These are phyloP conservation scores for Cirrhinus molitorella DNA, from an alignment of 2,797 vertebrate species.

Conservation along the genomic window DNA sequence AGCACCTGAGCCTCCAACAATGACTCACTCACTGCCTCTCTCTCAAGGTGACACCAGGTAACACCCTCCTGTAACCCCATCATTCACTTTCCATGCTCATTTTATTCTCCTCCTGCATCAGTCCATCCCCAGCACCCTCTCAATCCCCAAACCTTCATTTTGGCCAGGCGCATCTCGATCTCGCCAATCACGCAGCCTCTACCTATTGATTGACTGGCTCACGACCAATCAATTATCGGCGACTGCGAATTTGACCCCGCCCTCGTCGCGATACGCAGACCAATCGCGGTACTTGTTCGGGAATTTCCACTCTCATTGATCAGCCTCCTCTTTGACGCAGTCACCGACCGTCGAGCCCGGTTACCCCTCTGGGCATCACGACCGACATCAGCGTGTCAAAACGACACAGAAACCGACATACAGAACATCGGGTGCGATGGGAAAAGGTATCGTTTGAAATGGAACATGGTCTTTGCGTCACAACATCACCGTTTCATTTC, in stretches of 20 bases:
- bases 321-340: constrained; percentile 56
- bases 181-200: constrained; percentile 24
- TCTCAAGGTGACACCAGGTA: constrained; percentile 71
- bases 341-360: constrained; percentile 52
- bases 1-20: constrained; percentile 43
- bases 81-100: constrained; percentile 54
- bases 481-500: neutral
- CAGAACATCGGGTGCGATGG: constrained; percentile 27
- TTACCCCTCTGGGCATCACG: constrained; percentile 60
- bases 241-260: constrained; percentile 41
- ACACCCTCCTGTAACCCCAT: constrained; percentile 6
- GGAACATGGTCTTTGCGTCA: neutral
- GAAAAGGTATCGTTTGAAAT: constrained; percentile 2
- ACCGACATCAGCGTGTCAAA: constrained; percentile 57
- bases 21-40: constrained; percentile 40
- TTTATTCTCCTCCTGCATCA: constrained; percentile 35
- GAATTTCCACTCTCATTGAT: constrained; percentile 67
- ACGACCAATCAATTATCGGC: constrained; percentile 29
- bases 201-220: constrained; percentile 55
- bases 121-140: neutral
- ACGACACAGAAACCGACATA: constrained; percentile 31
- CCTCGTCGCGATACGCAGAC: constrained; percentile 23
- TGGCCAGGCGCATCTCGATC: neutral
- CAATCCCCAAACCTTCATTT: neutral
- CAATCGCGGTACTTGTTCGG: constrained; percentile 57